These are phyloP conservation scores for Colius striatus DNA, from an alignment of 2,113 vertebrate genomes.

Conservation along the genomic window DNA sequence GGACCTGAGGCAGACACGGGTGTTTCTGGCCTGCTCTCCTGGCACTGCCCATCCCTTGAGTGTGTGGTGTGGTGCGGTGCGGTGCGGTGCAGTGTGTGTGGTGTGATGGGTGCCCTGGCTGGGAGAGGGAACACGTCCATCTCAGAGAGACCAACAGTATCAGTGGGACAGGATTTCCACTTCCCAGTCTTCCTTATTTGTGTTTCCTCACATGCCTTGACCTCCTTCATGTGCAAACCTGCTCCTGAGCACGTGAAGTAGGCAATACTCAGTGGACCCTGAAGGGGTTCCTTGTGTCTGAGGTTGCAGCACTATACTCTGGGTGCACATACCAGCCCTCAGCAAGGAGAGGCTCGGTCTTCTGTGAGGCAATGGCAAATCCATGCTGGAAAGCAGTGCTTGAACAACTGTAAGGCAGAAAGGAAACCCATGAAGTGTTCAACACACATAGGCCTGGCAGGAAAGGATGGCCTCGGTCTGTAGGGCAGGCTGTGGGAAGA, in stretches of 20 bases:
- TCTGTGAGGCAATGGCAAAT: background rate
- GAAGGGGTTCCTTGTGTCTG: background rate
- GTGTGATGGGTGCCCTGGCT: background rate
- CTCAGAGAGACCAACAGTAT: background rate
- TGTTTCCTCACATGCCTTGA: background rate
- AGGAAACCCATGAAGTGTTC: background rate
- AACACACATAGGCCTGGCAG: background rate
- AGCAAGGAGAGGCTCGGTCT: background rate
- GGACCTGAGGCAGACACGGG: fast-evolving
- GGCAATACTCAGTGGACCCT: background rate
- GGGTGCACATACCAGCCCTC: background rate
- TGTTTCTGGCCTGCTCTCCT: background rate
- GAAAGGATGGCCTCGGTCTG: background rate
- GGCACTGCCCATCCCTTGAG: background rate
- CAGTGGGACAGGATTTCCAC: background rate
- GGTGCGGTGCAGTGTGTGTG: no score
- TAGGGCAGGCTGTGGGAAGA: background rate
- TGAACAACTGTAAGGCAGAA: background rate
- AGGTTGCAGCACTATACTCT: background rate
- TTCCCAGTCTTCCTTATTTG: background rate
- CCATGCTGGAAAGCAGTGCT: background rate
- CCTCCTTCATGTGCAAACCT: background rate
- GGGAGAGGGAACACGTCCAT: background rate
- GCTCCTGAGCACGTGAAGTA: background rate
- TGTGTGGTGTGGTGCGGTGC: background rate